Evolutionary conservation across 2,797 vertebrate genomes (phyloP).

Genomic region (Xiphorhynchus erythropygius): DNA sequence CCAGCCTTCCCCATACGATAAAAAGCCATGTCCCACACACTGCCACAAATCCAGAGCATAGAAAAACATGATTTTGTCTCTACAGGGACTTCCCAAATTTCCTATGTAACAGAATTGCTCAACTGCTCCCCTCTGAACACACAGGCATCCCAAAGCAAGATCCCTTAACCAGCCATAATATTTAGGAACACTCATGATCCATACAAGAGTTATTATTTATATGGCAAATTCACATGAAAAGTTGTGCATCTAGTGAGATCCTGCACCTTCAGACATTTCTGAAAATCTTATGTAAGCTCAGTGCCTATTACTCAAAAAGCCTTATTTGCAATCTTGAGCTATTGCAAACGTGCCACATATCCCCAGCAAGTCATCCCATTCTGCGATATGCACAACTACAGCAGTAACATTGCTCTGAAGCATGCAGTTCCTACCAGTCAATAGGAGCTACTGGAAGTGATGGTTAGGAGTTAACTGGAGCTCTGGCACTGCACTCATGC

Average conservation of each 20-base stretch:
- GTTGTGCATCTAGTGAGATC: neutral
- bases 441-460: neutral
- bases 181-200: neutral
- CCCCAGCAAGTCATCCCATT: neutral
- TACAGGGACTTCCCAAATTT: neutral
- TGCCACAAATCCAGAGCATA: neutral
- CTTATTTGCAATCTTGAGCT: neutral
- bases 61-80: neutral
- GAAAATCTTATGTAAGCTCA: neutral
- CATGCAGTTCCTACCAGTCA: neutral
- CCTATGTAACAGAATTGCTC: neutral
- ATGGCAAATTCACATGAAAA: neutral
- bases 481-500: neutral
- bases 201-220: neutral
- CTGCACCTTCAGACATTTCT: neutral
- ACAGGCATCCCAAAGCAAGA: neutral
- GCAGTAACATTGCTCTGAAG: neutral
- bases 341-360: neutral
- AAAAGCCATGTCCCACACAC: neutral
- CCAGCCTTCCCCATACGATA: neutral
- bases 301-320: neutral
- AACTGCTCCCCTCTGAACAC: neutral
- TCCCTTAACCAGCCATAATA: neutral
- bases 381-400: neutral
- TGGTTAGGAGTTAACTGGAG: neutral